Evolutionary conservation across 2,888 invertebrate genomes (phyloP), one percentile per base, ranked within the genome.

Genomic region (Drosophila pegasa): DNA sequence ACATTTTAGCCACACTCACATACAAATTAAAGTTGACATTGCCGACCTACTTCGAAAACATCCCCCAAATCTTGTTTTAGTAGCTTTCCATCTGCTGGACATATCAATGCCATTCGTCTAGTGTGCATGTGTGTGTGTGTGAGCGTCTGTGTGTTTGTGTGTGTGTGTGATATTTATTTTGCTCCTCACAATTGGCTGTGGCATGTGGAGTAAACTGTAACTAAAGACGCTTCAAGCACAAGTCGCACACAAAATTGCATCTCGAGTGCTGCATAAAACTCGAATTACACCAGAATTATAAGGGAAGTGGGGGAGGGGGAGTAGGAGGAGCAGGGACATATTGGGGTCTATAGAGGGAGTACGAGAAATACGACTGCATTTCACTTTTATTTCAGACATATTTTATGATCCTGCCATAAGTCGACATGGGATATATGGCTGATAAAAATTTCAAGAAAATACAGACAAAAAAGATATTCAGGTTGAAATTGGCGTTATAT

Each of bases 211-310:
- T 2, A 16, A 64, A 52, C 62, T 84, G 87, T 71, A 80, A 87
- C 81, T 78, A 63, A 85, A 84, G 62, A 65, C 75, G 63, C 52
- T 35, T 25, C 47, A 45, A 58, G 55, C 55, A 65, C 66, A 71
- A 63, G 67, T 68, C 57, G 64, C 74, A 62, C 63, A 84, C 67
- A 66, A 77, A 82, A 87, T 84, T 82, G 87, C 85, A 81, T 78
- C 82, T 78, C 88, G 71, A 82, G 72, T 64, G 72, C 72, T 72
- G 73, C 80, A 88, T 77, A 69, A 76, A 83, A 78, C 84, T 86
- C 75, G 64, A 88, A 75, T 83, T 80, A 84, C 84, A 71, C 48
- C 47, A 66, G 80, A 75, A 73, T 79, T 71, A 72, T 4, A 25
- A 25, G 68, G 64, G 61, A 16, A 33, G n/a, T 7, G 31, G 35